Conservation (phyloP, 2,113 vertebrate species). For the Chionis minor region DNA sequence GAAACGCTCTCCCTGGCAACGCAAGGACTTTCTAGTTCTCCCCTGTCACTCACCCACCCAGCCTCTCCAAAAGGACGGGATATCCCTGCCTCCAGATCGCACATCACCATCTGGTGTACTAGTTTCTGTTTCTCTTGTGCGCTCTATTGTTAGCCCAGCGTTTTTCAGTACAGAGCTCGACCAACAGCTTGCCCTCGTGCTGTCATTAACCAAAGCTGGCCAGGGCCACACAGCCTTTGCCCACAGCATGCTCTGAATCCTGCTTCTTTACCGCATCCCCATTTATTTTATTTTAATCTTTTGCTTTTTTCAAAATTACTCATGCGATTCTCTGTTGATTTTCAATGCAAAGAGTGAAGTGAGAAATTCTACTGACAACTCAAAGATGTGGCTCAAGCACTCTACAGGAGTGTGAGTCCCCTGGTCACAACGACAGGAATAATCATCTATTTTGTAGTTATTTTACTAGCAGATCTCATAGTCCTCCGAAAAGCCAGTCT, state of each 20-base stretch:
- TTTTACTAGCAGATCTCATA: neutral
- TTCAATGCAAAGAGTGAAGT: neutral
- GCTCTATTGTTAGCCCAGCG: neutral
- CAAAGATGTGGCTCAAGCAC: neutral
- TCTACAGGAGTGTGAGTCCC: accelerated
- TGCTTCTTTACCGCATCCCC: neutral
- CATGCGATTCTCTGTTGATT: neutral
- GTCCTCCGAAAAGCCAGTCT: neutral
- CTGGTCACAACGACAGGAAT: neutral
- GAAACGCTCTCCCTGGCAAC: slow-evolving; percentile 3
- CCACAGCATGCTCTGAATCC: neutral
- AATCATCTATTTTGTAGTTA: neutral
- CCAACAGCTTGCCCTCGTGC: neutral
- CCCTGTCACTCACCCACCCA: neutral
- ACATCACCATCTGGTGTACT: neutral
- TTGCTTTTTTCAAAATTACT: neutral
- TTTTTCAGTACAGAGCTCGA: neutral
- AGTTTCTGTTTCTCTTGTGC: neutral
- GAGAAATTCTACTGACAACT: neutral
- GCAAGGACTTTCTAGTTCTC: neutral
- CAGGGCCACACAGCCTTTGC: neutral
- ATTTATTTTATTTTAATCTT: neutral
- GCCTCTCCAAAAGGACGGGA: neutral
- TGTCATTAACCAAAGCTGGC: neutral
- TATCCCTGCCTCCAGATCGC: slow-evolving; percentile 46